Evolutionary conservation across 2,888 invertebrate genomes (phyloP).

Genomic region (Amblyjoppa proteus): DNA sequence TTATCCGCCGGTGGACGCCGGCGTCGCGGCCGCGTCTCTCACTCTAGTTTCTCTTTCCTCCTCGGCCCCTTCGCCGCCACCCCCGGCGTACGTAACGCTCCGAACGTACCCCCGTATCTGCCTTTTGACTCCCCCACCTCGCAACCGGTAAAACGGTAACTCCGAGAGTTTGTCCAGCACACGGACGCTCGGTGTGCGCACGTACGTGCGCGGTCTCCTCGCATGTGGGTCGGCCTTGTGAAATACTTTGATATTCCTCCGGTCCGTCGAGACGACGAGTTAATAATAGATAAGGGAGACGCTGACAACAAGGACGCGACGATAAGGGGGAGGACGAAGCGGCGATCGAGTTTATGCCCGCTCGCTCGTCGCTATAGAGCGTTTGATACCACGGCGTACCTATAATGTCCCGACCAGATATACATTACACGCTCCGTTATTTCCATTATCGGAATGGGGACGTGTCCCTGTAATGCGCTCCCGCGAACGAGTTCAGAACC

Average conservation of each 20-base stretch:
- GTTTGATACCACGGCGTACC: slow-evolving; percentile 21
- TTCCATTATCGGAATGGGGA: slow-evolving; percentile 68
- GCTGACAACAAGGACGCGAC: slow-evolving; percentile 51
- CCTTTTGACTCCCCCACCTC: slow-evolving; percentile 42
- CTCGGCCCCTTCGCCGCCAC: slow-evolving; percentile 36
- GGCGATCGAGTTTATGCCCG: slow-evolving; percentile 28
- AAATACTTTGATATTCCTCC: slow-evolving; percentile 71
- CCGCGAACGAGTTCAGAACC: slow-evolving; percentile 49
- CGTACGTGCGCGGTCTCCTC: neutral
- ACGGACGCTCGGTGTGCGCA: neutral
- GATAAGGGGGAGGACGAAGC: slow-evolving; percentile 1
- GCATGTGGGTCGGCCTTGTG: slow-evolving; percentile 71
- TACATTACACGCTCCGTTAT: slow-evolving; percentile 66
- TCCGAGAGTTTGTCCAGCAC: slow-evolving; percentile 26
- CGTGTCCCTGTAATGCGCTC: slow-evolving; percentile 57
- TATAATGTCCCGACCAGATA: slow-evolving; percentile 55
- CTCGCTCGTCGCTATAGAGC: neutral
- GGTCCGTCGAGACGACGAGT: slow-evolving; percentile 67
- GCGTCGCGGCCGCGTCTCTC: slow-evolving; percentile 49
- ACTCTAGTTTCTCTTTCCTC: slow-evolving; percentile 46
- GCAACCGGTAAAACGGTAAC: slow-evolving; percentile 61
- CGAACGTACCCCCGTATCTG: slow-evolving; percentile 36
- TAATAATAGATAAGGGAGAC: slow-evolving; percentile 71
- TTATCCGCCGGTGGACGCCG: slow-evolving; percentile 61
- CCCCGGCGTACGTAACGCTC: slow-evolving; percentile 10